These are phyloP conservation scores for Polypedilum pembai DNA, from an alignment of 1,140 invertebrate genomes.

Conservation along the genomic window DNA sequence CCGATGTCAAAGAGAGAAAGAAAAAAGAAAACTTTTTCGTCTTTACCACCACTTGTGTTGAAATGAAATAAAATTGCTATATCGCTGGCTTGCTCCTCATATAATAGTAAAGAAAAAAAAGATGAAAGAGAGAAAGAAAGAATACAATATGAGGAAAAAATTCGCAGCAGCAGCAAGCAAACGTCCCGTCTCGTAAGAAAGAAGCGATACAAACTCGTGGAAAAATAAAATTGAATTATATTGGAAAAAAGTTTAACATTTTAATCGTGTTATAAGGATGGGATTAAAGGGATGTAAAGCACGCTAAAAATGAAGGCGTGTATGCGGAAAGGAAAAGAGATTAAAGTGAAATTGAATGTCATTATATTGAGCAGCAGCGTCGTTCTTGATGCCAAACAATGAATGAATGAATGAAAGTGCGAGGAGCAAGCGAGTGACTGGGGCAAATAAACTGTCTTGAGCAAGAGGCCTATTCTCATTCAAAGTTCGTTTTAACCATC, in stretches of 20 bases:
- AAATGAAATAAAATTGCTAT: too few species aligned
- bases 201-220: not conserved
- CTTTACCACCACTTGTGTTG: too few species aligned
- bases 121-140: too few species aligned
- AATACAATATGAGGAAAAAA: too few species aligned
- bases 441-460: not conserved
- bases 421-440: not conserved
- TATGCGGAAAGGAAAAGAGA: conserved; percentile 23
- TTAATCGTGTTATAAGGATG: conserved; percentile 27
- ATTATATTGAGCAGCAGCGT: conserved; percentile 4
- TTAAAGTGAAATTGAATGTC: conserved; percentile 27
- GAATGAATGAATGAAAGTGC: not conserved
- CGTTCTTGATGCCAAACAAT: not conserved
- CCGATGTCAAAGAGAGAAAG: not conserved
- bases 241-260: conserved; percentile 25
- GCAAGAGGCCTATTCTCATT: not conserved
- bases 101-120: too few species aligned
- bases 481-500: not conserved
- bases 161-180: not conserved
- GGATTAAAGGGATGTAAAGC: conserved; percentile 24
- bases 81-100: too few species aligned
- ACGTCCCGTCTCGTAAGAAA: not conserved
- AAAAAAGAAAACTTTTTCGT: too few species aligned
- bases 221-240: conserved; percentile 21
- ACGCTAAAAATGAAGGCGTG: conserved; percentile 16